Percentiles rank a stretch among this genome's conserved stretches.
phyloP scores from a whole-genome alignment of 1,140 invertebrate genomes.

The Globodera rostochiensis region DNA sequence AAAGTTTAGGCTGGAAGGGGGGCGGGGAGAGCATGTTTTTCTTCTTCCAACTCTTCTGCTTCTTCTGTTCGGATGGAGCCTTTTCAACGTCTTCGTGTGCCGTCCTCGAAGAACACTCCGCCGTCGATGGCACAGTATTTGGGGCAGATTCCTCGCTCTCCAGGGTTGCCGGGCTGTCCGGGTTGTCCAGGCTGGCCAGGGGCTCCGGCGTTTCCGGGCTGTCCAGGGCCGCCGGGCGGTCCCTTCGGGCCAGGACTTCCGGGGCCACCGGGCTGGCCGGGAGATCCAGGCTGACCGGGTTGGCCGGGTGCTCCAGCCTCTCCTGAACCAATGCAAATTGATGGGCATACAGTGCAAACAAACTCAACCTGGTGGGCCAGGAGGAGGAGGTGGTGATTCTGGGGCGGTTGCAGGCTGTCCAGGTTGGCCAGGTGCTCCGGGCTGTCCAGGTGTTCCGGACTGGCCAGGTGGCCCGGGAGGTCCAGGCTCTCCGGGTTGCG shows the following conservation, averaged over 20 bases:
- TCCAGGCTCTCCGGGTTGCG: conserved; percentile 37
- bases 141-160: no score
- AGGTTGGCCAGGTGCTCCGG: conserved; percentile 24
- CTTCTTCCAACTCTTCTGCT: no score
- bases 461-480: conserved; percentile 31
- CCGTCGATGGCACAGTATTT: no score
- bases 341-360: neutral
- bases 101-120: conserved; percentile 41
- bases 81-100: conserved; percentile 37
- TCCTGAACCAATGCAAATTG: conserved; percentile 22
- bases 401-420: conserved; percentile 49
- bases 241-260: conserved; percentile 41
- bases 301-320: conserved; percentile 41
- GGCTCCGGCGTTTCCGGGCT: conserved; percentile 45
- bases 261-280: conserved; percentile 31
- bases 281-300: conserved; percentile 35
- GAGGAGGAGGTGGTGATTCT: conserved; percentile 18
- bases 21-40: no score
- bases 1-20: no score
- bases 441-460: neutral
- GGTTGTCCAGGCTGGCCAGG: conserved; percentile 35
- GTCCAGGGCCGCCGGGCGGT: conserved; percentile 42
- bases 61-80: no score
- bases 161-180: no score
- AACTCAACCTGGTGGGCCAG: conserved; percentile 30